These are phyloP conservation scores for Epirrita christyi DNA, from an alignment of 2,888 invertebrate species.

Conservation along the genomic window DNA sequence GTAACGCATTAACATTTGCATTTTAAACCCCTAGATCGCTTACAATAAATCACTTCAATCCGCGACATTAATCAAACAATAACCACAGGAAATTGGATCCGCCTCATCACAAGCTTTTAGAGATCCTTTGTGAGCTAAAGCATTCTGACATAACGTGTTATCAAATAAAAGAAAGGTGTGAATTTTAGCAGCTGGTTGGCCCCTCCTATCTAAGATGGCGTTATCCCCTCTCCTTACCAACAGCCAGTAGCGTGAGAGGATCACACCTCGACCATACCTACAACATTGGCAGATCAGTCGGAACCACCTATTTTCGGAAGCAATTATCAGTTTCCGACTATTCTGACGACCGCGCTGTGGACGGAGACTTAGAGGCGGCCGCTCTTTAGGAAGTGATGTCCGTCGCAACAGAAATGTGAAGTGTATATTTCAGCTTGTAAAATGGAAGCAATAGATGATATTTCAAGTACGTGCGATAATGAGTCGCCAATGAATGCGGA, in stretches of 20 bases:
- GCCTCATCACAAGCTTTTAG: conserved; percentile 82
- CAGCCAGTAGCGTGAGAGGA: conserved; percentile 75
- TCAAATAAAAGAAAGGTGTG: conserved; percentile 85
- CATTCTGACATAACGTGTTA: conserved; percentile 82
- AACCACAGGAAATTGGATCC: conserved; percentile 73
- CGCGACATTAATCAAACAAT: conserved; percentile 79
- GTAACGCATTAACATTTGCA: conserved; percentile 26
- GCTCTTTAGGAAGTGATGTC: conserved; percentile 17
- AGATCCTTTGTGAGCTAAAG: conserved; percentile 79
- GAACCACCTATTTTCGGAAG: conserved; percentile 81
- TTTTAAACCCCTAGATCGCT: conserved; percentile 47
- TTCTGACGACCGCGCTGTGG: conserved; percentile 52
- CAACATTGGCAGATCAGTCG: conserved; percentile 57
- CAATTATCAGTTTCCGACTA: conserved; percentile 73
- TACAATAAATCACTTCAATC: conserved; percentile 73
- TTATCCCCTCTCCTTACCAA: conserved; percentile 65
- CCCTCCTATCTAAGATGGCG: conserved; percentile 82
- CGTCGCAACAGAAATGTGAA: conserved; percentile 6
- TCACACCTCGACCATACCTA: conserved; percentile 72
- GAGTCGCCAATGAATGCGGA: conserved; percentile 47
- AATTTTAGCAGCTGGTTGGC: conserved; percentile 80
- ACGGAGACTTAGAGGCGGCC: conserved; percentile 52
- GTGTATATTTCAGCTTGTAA: conserved; percentile 25
- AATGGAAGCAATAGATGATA: conserved; percentile 69
- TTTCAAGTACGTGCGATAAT: conserved; percentile 78